Percentiles rank a stretch among this genome's conserved stretches.
Evolutionary conservation across 2,888 invertebrate species (phyloP).

Genomic region (Tolmerus cingulatus): DNA sequence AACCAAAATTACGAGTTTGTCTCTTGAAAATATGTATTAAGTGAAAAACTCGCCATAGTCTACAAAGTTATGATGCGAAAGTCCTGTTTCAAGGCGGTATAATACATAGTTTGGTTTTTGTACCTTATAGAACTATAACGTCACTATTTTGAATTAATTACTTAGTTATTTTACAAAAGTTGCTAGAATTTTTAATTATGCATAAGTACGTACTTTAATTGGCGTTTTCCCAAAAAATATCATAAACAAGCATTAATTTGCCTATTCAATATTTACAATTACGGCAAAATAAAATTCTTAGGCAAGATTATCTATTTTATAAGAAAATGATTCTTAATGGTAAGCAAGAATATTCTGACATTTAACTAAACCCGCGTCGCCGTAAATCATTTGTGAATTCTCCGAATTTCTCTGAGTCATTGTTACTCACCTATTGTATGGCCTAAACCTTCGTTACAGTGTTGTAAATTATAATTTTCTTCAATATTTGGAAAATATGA

Average conservation of each 20-base stretch:
- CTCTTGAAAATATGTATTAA: neutral
- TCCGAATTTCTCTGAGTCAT: neutral
- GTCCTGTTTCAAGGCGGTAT: neutral
- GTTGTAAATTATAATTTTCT: neutral
- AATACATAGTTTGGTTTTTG: neutral
- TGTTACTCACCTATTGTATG: neutral
- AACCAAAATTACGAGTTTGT: neutral
- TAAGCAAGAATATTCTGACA: too few species aligned
- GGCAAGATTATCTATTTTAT: neutral
- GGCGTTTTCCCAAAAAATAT: too few species aligned
- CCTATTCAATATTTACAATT: too few species aligned
- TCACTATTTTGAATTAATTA: too few species aligned
- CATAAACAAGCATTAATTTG: too few species aligned
- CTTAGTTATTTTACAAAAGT: too few species aligned
- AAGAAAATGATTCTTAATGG: neutral
- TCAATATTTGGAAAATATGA: neutral
- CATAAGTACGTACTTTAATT: too few species aligned
- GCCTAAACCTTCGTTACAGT: neutral
- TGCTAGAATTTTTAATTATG: too few species aligned
- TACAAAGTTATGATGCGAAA: neutral
- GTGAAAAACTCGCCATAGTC: neutral
- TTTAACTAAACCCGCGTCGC: too few species aligned
- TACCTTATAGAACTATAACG: neutral
- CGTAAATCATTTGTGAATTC: neutral
- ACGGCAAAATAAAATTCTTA: neutral